Percentiles rank a stretch among this genome's conserved stretches.
Conservation (phyloP, 30 jellyfish, hydroid and myxozoan species). For the Aurelia aurita complex sp. Pacific region DNA sequence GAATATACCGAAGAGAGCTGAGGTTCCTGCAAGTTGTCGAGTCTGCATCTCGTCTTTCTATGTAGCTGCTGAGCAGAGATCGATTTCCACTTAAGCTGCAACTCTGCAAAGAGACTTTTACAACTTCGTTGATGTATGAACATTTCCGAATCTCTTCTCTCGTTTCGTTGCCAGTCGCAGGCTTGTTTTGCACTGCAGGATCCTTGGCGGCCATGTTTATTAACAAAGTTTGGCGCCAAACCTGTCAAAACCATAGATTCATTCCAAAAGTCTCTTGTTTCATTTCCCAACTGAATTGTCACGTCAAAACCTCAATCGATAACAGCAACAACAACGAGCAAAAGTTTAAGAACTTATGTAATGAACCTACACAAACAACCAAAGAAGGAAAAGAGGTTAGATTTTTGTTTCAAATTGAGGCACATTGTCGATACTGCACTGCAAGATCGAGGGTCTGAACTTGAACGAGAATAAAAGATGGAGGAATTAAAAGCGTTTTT, state of each 20-base stretch:
- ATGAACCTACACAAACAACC: too few species aligned
- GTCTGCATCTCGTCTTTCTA: conserved; percentile 4
- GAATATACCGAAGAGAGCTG: conserved; percentile 43
- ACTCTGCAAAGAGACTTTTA: conserved; percentile 2
- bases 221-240: conserved; percentile 10
- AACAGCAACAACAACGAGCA: too few species aligned
- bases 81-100: conserved; percentile 2
- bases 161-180: conserved; percentile 5
- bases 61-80: conserved; percentile 21
- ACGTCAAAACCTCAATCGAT: too few species aligned
- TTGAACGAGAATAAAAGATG: neutral
- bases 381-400: too few species aligned
- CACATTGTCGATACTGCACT: neutral
- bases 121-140: conserved; percentile 4
- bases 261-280: neutral
- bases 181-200: neutral
- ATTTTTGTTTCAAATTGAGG: too few species aligned
- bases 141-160: conserved; percentile 4
- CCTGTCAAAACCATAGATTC: neutral
- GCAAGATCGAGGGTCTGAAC: neutral
- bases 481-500: neutral
- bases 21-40: conserved; percentile 22
- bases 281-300: too few species aligned
- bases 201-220: neutral
- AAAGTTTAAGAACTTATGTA: too few species aligned